Percentiles rank a stretch among this genome's conserved stretches.
These are phyloP conservation scores for Ochropacha duplaris DNA, from an alignment of 2,888 invertebrate genomes.

Conservation along the genomic window DNA sequence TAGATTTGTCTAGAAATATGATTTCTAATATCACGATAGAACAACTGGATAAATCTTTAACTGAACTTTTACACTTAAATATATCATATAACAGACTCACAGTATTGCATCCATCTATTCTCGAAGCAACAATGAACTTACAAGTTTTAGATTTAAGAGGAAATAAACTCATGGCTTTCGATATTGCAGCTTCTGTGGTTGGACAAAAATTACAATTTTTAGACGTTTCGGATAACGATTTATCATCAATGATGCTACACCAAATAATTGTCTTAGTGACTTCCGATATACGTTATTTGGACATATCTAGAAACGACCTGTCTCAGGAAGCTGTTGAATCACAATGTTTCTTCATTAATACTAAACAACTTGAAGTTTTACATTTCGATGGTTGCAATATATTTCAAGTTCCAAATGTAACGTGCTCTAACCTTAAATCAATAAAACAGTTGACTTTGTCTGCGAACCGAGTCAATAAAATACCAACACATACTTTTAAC, in stretches of 20 bases:
- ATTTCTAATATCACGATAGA: neutral
- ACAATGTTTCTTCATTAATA: neutral
- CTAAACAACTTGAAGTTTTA: neutral
- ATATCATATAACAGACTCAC: neutral
- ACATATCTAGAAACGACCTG: neutral
- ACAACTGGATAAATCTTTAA: neutral
- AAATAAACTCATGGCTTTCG: conserved; percentile 15
- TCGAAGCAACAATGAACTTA: conserved; percentile 13
- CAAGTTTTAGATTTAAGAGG: conserved; percentile 33
- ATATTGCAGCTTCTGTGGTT: neutral
- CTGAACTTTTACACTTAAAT: neutral
- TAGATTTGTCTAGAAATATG: neutral
- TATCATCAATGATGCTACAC: neutral
- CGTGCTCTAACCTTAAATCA: neutral
- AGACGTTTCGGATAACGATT: neutral
- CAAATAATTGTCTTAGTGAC: neutral
- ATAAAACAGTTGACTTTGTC: neutral
- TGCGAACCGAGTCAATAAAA: neutral
- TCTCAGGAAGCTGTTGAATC: neutral
- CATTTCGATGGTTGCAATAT: neutral
- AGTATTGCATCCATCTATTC: neutral
- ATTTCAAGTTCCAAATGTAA: neutral
- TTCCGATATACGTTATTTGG: neutral
- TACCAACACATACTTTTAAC: neutral
- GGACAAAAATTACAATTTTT: neutral